A percentile compares a stretch with the other conserved stretches of the same genome.
Evolutionary conservation across 2,888 invertebrate species (phyloP).

Genomic region (Serrognathus titanus): DNA sequence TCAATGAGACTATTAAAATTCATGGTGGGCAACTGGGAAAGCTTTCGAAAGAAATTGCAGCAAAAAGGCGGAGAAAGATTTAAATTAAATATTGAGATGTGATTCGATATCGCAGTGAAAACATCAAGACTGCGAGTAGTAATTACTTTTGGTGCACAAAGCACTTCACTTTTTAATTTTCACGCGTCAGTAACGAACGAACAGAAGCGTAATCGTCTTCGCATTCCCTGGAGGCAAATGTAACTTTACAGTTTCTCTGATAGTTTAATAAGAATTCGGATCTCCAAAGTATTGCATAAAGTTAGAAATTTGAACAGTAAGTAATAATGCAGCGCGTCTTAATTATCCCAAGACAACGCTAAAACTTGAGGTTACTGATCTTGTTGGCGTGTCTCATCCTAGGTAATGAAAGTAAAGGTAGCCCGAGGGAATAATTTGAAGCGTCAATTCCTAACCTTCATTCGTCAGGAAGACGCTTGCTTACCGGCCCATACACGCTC

Average conservation of each 20-base stretch:
- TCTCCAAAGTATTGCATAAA: not conserved
- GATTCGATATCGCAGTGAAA: no score
- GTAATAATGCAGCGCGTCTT: conserved; percentile 2
- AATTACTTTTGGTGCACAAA: not conserved
- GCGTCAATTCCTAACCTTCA: conserved; percentile 1
- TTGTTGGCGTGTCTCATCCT: conserved; percentile 4
- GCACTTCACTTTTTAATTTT: not conserved
- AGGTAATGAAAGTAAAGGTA: conserved; percentile 8
- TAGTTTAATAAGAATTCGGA: conserved; percentile 3
- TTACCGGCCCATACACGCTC: no score
- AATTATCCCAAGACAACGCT: conserved; percentile 3
- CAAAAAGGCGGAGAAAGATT: no score
- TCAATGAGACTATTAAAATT: no score
- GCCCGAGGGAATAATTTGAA: conserved; percentile 1
- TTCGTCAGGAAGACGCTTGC: not conserved
- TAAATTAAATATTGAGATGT: no score
- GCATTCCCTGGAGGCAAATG: not conserved
- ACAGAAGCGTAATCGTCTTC: not conserved
- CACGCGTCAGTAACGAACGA: not conserved
- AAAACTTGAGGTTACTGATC: conserved; percentile 4
- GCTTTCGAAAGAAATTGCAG: no score
- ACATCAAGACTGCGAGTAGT: no score
- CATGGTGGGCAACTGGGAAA: no score
- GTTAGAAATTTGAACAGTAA: conserved; percentile 1
- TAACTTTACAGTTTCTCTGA: not conserved